Conservation (phyloP, 2,888 invertebrate genomes). For the Drosophila rellima region DNA sequence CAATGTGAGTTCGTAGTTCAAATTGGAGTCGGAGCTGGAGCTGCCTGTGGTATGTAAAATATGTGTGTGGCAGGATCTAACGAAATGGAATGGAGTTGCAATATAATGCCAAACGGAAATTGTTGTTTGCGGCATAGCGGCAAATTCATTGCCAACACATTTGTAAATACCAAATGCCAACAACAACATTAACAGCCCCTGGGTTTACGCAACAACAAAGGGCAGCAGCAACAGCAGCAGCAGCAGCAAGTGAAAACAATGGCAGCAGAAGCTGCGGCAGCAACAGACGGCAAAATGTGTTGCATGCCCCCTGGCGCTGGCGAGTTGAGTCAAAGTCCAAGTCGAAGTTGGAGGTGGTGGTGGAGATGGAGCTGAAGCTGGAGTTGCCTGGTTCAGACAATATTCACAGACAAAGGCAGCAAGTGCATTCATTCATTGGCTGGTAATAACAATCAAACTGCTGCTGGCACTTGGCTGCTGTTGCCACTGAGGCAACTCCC, state of each 20-base stretch:
- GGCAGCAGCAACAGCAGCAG: constrained; percentile 55
- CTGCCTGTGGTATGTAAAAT: background rate
- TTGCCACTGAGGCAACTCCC: constrained; percentile 22
- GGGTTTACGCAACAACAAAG: constrained; percentile 66
- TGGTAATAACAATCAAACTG: constrained; percentile 81
- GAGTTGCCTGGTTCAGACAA: constrained; percentile 43
- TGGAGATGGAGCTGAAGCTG: constrained; percentile 32
- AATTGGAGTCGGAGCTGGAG: constrained; percentile 20
- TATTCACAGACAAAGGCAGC: constrained; percentile 65
- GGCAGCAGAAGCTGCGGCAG: constrained; percentile 62
- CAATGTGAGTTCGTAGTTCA: constrained; percentile 28
- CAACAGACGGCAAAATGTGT: constrained; percentile 77
- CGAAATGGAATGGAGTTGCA: constrained; percentile 28
- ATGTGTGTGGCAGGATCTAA: constrained; percentile 18
- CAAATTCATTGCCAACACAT: constrained; percentile 79
- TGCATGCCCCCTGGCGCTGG: constrained; percentile 66
- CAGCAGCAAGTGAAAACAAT: constrained; percentile 61
- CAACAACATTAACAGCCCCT: constrained; percentile 58
- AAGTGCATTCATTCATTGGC: constrained; percentile 82
- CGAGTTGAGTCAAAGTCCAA: constrained; percentile 17
- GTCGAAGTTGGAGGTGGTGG: constrained; percentile 30
- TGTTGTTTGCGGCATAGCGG: constrained; percentile 64
- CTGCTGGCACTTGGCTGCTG: constrained; percentile 66
- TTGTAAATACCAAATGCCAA: constrained; percentile 57
- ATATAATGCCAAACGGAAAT: constrained; percentile 71